Conservation (phyloP, 1,140 invertebrate genomes). For the Zaprionus vittiger region DNA sequence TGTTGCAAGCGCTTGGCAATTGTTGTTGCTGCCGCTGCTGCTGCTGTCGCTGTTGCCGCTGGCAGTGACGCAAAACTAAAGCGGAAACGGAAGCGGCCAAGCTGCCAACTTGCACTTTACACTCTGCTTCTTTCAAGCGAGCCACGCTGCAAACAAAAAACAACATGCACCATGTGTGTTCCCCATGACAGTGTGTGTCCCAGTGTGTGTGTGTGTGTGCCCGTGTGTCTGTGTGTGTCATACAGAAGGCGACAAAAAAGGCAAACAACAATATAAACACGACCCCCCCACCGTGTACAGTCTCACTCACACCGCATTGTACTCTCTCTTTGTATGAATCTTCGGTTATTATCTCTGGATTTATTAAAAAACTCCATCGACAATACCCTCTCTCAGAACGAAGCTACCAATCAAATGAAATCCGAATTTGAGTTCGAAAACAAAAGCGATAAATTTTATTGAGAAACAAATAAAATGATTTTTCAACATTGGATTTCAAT, state of each 20-base stretch:
- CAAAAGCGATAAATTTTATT: too few relatives aligned
- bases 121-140: slow-evolving; percentile 49
- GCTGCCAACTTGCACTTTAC: slow-evolving; percentile 67
- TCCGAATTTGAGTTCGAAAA: too few relatives aligned
- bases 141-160: slow-evolving; percentile 38
- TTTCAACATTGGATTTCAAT: too few relatives aligned
- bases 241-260: slow-evolving; percentile 42
- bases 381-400: slow-evolving; percentile 5
- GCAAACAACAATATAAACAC: slow-evolving; percentile 54
- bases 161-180: slow-evolving; percentile 33
- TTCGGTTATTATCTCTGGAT: not conserved
- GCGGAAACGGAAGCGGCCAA: slow-evolving; percentile 64
- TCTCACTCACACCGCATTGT: slow-evolving; percentile 3
- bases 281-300: slow-evolving; percentile 34
- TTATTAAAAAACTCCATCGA: not conserved
- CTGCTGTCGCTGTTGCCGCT: slow-evolving; percentile 30
- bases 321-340: slow-evolving; percentile 14
- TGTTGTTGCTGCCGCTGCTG: slow-evolving; percentile 24
- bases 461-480: too few relatives aligned
- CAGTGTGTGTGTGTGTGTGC: slow-evolving; percentile 10
- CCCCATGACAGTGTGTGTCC: not conserved
- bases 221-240: slow-evolving; percentile 28
- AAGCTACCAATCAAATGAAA: too few relatives aligned
- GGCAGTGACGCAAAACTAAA: slow-evolving; percentile 51
- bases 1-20: slow-evolving; percentile 10